Evolutionary conservation across 1,140 invertebrate genomes (phyloP).

Genomic region (Hydropsyche tenuis): DNA sequence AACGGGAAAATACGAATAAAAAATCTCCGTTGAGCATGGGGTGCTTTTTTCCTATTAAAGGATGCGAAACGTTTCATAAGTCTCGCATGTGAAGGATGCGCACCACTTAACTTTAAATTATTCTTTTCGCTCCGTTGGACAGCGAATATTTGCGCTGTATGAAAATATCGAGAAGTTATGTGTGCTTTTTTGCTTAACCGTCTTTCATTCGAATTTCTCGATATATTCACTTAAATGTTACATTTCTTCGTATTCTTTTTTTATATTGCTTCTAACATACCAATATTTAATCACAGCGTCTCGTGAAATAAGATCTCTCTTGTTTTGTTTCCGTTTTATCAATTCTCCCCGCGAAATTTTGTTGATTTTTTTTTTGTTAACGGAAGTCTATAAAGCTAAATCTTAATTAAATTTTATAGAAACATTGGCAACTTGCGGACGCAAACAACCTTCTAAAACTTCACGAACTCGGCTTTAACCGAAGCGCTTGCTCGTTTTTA

Average conservation of each 20-base stretch:
- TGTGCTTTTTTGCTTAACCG: neutral
- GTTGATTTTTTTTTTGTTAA: too few species aligned
- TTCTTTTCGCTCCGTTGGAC: neutral
- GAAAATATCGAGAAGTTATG: neutral
- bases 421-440: neutral
- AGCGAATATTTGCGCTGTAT: too few species aligned
- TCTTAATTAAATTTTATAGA: neutral
- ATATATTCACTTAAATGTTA: too few species aligned
- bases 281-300: too few species aligned
- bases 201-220: too few species aligned
- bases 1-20: neutral
- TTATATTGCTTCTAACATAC: too few species aligned
- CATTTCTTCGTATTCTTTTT: too few species aligned
- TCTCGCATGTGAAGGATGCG: neutral
- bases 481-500: neutral
- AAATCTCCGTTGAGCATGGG: neutral
- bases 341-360: too few species aligned
- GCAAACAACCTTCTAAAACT: constrained; percentile 7
- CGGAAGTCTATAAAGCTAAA: too few species aligned
- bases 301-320: too few species aligned
- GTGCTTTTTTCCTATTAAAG: neutral
- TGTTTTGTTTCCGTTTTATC: too few species aligned
- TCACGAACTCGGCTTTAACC: neutral
- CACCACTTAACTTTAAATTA: constrained; percentile 5
- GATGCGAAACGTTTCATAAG: neutral